A percentile compares a stretch with the other conserved stretches of the same genome.
Evolutionary conservation across 2,797 vertebrate species (phyloP).

Genomic region (Uromys caudimaculatus): DNA sequence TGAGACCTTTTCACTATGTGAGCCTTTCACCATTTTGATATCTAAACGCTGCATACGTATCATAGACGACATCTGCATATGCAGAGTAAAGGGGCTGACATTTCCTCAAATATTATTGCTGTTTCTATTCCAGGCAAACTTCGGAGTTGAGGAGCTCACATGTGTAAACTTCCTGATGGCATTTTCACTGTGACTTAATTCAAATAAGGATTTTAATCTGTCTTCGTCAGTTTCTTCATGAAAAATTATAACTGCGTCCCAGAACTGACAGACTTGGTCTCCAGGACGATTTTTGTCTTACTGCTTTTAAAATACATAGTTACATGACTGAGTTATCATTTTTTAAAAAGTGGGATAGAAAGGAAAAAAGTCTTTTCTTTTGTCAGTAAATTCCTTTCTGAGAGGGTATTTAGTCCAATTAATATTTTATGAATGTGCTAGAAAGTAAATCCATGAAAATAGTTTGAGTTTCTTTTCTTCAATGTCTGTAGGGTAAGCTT

Average conservation of each 20-base stretch:
- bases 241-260: neutral
- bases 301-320: constrained; percentile 1
- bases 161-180: neutral
- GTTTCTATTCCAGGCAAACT: neutral
- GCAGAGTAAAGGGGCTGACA: neutral
- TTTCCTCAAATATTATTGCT: neutral
- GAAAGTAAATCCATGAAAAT: constrained; percentile 51
- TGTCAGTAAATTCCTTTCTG: neutral
- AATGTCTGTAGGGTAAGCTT: constrained; percentile 31
- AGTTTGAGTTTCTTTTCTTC: constrained; percentile 37
- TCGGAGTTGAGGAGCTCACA: neutral
- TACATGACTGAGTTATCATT: neutral
- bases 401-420: constrained; percentile 33
- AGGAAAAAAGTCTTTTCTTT: neutral
- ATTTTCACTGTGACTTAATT: constrained; percentile 34
- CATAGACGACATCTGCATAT: neutral
- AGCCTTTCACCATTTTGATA: neutral
- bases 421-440: constrained; percentile 5
- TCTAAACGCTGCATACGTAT: neutral
- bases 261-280: neutral
- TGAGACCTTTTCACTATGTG: neutral
- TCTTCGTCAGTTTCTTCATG: neutral
- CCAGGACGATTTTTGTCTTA: neutral
- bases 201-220: neutral
- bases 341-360: neutral